Base-by-base conservation (phyloP, 1,140 invertebrate species). In the Matsumurasca onukii region DNA sequence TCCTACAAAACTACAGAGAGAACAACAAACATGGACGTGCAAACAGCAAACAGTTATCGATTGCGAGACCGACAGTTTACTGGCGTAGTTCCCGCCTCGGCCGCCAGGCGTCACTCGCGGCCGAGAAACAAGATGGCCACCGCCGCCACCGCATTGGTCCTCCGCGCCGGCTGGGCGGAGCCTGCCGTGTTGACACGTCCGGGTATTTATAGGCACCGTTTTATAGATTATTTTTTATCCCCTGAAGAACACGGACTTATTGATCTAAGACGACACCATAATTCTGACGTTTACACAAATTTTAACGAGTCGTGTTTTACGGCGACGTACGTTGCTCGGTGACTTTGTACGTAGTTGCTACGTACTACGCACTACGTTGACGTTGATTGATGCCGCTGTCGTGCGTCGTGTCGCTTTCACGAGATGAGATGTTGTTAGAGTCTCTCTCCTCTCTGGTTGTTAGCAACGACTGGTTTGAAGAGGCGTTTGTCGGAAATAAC, bases 231-330 rank as follows among this genome's bases (percentile, higher is more conserved):
- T 59, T 59, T 59, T 59, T 59, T 29, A 59, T 24, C n/a, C 22
- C 17, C 34, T 17, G 17, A 39, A 59, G 55, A 59, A 59, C 55
- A 59, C 55, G 55, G 25, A 29, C 55, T 59, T 59, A 59, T 59
- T 59, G 55, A 59, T 59, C 55, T 59, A 59, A 59, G 55, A 59
- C 55, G 55, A 59, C 55, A 59, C 55, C 22, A 24, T 29, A 29
- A 59, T 59, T 59, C 55, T 59, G 55, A 59, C 55, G 55, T 59
- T 59, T 59, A 59, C 55, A 59, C 55, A 59, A 59, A 59, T 59
- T 59, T 29, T 59, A 59, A 59, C 55, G 55, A 59, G 55, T 59
- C 55, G 55, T 12, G 55, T 59, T 59, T 59, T 59, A 59, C 30
- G 55, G 30, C 24, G 55, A 22, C 12, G 49, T 22, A 5, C 49